phyloP scores from a whole-genome alignment of 2,797 vertebrate species.

The Malacoctenus gilli region DNA sequence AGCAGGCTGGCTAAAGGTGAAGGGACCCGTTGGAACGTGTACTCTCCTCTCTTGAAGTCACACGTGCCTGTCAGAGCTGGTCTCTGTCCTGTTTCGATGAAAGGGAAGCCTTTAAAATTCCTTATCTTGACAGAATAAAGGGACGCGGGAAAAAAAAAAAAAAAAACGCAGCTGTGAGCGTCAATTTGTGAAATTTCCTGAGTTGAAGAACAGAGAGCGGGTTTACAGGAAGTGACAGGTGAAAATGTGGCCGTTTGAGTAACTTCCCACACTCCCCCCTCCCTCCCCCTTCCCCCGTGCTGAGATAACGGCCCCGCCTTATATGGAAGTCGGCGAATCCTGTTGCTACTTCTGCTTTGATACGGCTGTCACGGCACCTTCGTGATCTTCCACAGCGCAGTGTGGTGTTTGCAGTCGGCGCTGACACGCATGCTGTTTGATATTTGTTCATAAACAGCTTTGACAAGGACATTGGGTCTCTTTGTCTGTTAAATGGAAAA shows the following conservation, averaged over 20 bases:
- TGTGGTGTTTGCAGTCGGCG: too few relatives aligned
- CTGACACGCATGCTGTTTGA: too few relatives aligned
- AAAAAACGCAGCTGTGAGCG: not conserved
- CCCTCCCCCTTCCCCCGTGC: too few relatives aligned
- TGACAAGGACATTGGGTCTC: too few relatives aligned
- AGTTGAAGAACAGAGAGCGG: conserved; percentile 3
- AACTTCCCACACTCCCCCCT: conserved; percentile 39
- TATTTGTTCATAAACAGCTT: too few relatives aligned
- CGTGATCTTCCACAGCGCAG: not conserved
- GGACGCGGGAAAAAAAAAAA: too few relatives aligned
- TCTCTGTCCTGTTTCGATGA: not conserved
- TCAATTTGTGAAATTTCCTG: not conserved
- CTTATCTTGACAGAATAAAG: not conserved
- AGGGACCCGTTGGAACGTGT: too few relatives aligned
- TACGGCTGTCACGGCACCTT: not conserved
- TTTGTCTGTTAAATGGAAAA: too few relatives aligned
- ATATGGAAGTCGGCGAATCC: conserved; percentile 41
- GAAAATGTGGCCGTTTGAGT: not conserved
- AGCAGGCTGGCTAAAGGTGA: too few relatives aligned
- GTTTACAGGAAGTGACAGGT: conserved; percentile 20
- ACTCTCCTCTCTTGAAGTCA: not conserved
- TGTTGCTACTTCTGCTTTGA: conserved; percentile 58
- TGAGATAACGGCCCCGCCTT: not conserved
- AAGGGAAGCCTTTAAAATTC: not conserved
- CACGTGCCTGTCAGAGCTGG: not conserved